Conservation (phyloP, 2,113 vertebrate genomes). For the Bombycilla garrulus region DNA sequence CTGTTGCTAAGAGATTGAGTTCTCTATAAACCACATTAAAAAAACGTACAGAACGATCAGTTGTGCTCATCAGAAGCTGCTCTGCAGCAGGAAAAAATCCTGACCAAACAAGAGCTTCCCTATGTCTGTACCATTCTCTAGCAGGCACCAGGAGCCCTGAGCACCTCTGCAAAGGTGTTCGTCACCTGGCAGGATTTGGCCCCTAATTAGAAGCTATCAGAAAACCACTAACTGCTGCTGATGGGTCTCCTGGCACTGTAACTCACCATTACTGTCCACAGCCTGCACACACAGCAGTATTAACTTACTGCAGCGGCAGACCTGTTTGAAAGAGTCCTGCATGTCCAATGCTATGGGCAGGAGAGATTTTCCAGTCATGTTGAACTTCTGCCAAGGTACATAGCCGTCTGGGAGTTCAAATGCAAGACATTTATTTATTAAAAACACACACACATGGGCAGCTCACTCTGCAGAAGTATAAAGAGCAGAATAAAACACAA, state of each 20-base stretch:
- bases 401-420: slow-evolving; percentile 20
- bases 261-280: slow-evolving; percentile 34
- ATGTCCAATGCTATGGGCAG: not conserved
- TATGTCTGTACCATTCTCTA: not conserved
- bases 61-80: not conserved
- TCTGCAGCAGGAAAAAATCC: not conserved
- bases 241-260: slow-evolving; percentile 3
- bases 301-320: not conserved
- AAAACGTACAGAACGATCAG: not conserved
- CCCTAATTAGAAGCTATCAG: slow-evolving; percentile 25
- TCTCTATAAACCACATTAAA: slow-evolving; percentile 9
- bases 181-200: not conserved
- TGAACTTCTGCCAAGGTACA: slow-evolving; percentile 52
- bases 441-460: not conserved
- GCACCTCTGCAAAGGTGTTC: not conserved
- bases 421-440: slow-evolving; percentile 35
- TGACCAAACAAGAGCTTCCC: not conserved
- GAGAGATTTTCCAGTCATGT: slow-evolving; percentile 44
- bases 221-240: slow-evolving; percentile 47
- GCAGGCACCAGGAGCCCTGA: not conserved
- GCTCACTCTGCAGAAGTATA: not conserved
- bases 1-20: slow-evolving; percentile 49
- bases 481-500: slow-evolving; percentile 7
- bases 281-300: not conserved
- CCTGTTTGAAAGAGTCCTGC: slow-evolving; percentile 17